A percentile compares a stretch with the other conserved stretches of the same genome.
Conservation (phyloP, 2,888 invertebrate genomes). For the Buathra laborator region DNA sequence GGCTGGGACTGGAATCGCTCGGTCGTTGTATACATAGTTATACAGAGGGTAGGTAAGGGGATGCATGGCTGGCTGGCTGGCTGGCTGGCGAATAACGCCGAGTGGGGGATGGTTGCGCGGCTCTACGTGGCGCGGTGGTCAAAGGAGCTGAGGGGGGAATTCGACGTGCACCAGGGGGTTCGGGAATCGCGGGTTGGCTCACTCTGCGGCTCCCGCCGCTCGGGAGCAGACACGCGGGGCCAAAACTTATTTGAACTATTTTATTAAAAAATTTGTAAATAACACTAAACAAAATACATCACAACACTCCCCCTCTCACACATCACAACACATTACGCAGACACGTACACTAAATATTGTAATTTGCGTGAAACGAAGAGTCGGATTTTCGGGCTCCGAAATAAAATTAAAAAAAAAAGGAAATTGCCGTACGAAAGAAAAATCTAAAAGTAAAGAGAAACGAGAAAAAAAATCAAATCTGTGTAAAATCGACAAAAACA, state of each 20-base stretch:
- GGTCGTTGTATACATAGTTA: slow-evolving; percentile 41
- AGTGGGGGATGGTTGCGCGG: slow-evolving; percentile 69
- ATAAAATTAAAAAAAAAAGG: background rate
- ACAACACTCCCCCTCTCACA: slow-evolving; percentile 34
- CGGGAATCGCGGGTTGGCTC: slow-evolving; percentile 82
- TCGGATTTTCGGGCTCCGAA: background rate
- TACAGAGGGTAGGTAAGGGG: slow-evolving; percentile 51
- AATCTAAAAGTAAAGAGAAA: background rate
- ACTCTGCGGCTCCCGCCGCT: slow-evolving; percentile 86
- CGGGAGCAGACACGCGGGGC: slow-evolving; percentile 86
- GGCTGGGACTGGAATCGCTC: slow-evolving; percentile 75
- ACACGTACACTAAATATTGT: slow-evolving; percentile 70
- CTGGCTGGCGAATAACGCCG: slow-evolving; percentile 61
- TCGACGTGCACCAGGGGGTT: slow-evolving; percentile 71
- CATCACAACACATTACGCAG: slow-evolving; percentile 56
- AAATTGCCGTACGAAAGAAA: background rate
- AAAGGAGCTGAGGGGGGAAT: slow-evolving; percentile 52
- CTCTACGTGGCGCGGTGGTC: slow-evolving; percentile 64
- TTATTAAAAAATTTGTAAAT: slow-evolving; percentile 84
- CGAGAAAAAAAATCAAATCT: background rate
- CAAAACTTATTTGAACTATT: slow-evolving; percentile 83
- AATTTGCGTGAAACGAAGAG: slow-evolving; percentile 24
- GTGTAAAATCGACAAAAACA: slow-evolving; percentile 27
- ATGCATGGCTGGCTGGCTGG: slow-evolving; percentile 46
- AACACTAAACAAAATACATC: slow-evolving; percentile 73